These are phyloP conservation scores for Trilocha varians DNA, from an alignment of 2,888 invertebrate species.

Conservation along the genomic window DNA sequence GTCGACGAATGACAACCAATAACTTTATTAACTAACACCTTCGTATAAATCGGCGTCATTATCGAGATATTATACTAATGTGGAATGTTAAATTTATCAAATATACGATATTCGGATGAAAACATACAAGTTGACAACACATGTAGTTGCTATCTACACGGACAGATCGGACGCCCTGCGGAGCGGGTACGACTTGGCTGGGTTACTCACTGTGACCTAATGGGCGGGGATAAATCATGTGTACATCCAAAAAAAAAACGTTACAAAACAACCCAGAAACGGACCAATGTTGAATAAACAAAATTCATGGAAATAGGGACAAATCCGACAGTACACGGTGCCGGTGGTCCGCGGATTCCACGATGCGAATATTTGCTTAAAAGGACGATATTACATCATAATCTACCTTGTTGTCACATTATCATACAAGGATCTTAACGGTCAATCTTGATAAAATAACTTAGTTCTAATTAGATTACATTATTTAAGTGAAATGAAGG, in stretches of 20 bases:
- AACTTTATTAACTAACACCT: constrained; percentile 55
- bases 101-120: constrained; percentile 65
- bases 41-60: constrained; percentile 50
- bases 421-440: too few relatives aligned
- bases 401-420: constrained; percentile 4
- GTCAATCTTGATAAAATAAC: too few relatives aligned
- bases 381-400: constrained; percentile 23
- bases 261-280: constrained; percentile 47
- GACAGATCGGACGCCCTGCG: constrained; percentile 62
- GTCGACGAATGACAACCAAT: constrained; percentile 21
- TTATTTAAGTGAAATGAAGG: constrained; percentile 8
- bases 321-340: constrained; percentile 57
- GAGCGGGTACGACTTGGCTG: constrained; percentile 45
- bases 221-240: constrained; percentile 67
- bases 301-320: constrained; percentile 70
- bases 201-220: constrained; percentile 69
- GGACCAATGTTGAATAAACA: constrained; percentile 63
- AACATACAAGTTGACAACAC: constrained; percentile 72
- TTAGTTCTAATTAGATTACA: too few relatives aligned
- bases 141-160: constrained; percentile 65
- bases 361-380: constrained; percentile 37
- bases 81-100: constrained; percentile 63
- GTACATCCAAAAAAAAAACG: constrained; percentile 54
- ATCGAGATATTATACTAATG: constrained; percentile 62
- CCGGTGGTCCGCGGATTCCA: constrained; percentile 48